Percentiles rank a stretch among this genome's conserved stretches.
phyloP scores from a whole-genome alignment of 2,113 vertebrate genomes.

The Prunella himalayana region DNA sequence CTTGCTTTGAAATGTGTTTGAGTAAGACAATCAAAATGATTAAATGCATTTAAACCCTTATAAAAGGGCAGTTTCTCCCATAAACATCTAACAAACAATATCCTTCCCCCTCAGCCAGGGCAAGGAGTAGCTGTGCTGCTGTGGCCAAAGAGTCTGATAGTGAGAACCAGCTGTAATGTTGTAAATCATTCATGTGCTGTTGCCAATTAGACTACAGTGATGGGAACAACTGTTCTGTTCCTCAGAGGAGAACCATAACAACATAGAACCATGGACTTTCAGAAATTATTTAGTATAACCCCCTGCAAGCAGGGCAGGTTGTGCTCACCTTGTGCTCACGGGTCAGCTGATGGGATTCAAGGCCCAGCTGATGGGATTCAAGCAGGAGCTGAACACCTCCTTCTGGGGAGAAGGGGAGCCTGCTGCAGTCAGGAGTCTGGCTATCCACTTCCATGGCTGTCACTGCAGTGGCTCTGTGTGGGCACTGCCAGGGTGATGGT shows the following conservation, averaged over 20 bases:
- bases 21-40: not conserved
- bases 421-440: too few species aligned
- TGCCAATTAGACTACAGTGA: fast-evolving
- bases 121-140: not conserved
- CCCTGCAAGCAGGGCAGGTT: not conserved
- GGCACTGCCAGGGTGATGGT: not conserved
- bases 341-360: fast-evolving
- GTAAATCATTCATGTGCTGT: not conserved
- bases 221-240: not conserved
- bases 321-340: fast-evolving
- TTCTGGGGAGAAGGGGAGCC: not conserved
- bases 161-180: not conserved
- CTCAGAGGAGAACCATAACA: not conserved
- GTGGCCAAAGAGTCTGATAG: not conserved
- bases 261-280: too few species aligned
- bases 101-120: not conserved
- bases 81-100: not conserved
- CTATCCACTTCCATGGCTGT: not conserved
- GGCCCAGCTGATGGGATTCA: fast-evolving
- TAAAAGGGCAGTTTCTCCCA: not conserved
- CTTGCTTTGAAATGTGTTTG: not conserved
- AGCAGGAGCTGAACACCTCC: fast-evolving
- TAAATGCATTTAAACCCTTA: not conserved
- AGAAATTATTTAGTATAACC: not conserved
- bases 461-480: not conserved